Evolutionary conservation across 2,113 vertebrate species (phyloP), one percentile per base, ranked within the genome.

Genomic region (Nothocercus nigrocapillus): DNA sequence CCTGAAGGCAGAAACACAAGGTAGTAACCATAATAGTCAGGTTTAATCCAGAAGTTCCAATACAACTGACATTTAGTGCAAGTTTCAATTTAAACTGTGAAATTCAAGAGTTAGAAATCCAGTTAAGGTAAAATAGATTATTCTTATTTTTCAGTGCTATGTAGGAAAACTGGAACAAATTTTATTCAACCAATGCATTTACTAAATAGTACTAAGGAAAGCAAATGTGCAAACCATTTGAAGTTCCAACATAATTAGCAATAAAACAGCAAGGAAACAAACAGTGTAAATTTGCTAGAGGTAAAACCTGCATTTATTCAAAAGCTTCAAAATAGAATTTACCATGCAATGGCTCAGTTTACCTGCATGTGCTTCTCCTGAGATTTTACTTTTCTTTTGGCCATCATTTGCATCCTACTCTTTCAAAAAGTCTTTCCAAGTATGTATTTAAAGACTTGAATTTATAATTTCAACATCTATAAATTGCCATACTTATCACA

Each of bases 401-500:
- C 22, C 27, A 24, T 49, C 59, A 13, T 7, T 91, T 85, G 92
- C 86, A 6, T 36, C 66, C 56, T 38, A 22, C 14, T 38, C 47
- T 12, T 2, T 36, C 36, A 36, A 34, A 68, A 45, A 49, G 51
- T 56, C 38, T 36, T 68, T 32, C 1, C 20, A 83, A 74, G 22
- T 59, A 80, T 45, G 24, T 44, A 64, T 62, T 67, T 58, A 74
- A 83, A 80, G 12, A 34, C 20, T 75, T 76, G 56, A 7, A 58
- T 74, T 95, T 79, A 49, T 14, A 80, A n/a, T 83, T 89, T 80
- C 69, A 96, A 82, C 49, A 49, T 32, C 47, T 66, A 82, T 36
- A 58, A 89, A 80, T 44, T 76, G 5, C 18, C 82, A 76, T 56
- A 64, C 82, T 66, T 88, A 81, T 90, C 40, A 75, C 61, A 87